These are phyloP conservation scores for Thecocarcelia acutangulata DNA, from an alignment of 2,888 invertebrate species.

Conservation along the genomic window DNA sequence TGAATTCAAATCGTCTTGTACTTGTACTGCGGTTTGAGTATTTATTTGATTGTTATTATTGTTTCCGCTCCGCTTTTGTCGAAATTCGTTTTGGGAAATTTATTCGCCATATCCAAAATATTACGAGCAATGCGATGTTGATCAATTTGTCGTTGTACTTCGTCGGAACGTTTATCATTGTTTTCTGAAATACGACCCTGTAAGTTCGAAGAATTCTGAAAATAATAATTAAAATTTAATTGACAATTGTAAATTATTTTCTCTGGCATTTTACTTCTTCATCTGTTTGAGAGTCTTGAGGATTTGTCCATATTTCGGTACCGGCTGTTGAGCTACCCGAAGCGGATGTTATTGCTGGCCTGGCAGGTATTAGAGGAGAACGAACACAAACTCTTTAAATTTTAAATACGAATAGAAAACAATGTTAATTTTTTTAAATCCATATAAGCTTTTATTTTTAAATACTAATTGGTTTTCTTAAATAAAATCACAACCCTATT, in stretches of 20 bases:
- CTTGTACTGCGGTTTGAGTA: conserved; percentile 60
- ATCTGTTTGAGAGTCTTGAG: conserved; percentile 81
- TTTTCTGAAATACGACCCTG: conserved; percentile 79
- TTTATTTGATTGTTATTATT: conserved; percentile 67
- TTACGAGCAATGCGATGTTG: conserved; percentile 85
- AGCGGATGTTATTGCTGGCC: conserved; percentile 87
- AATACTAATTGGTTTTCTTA: no score
- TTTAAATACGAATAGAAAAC: conserved; percentile 57
- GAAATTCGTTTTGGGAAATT: conserved; percentile 71
- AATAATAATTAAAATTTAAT: conserved; percentile 3
- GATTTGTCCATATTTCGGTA: conserved; percentile 89
- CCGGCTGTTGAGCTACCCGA: conserved; percentile 79
- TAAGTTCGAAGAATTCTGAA: conserved; percentile 63
- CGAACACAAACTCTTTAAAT: conserved; percentile 88
- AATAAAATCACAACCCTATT: conserved; percentile 24
- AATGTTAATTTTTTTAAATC: conserved; percentile 42
- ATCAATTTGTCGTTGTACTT: conserved; percentile 86
- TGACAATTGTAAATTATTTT: background rate
- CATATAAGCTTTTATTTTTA: background rate
- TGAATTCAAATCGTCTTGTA: conserved; percentile 43
- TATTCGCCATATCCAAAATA: conserved; percentile 79
- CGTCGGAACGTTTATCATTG: conserved; percentile 83
- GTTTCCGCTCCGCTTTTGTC: conserved; percentile 31
- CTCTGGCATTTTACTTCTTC: conserved; percentile 61
- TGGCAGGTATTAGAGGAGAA: conserved; percentile 90